Percentiles rank a stretch among this genome's conserved stretches.
Evolutionary conservation across 2,888 invertebrate species (phyloP).

Genomic region (Hedychridium roseum): DNA sequence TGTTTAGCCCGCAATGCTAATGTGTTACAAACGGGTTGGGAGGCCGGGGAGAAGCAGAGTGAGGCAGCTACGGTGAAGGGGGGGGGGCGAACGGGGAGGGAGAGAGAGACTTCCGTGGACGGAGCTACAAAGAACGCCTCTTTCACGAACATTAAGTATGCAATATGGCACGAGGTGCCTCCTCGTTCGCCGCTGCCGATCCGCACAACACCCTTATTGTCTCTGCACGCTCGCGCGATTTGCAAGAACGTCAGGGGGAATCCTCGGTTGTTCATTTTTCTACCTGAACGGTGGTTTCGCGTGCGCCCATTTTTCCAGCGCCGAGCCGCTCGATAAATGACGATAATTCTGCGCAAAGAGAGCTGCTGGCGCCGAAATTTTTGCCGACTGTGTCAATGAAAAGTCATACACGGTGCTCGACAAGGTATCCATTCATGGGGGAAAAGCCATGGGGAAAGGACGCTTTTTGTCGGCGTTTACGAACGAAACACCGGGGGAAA

Average conservation of each 20-base stretch:
- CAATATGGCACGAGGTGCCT: constrained; percentile 39
- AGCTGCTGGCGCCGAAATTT: neutral
- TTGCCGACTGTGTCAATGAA: too few species aligned
- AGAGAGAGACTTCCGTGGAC: constrained; percentile 58
- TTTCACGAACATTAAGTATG: constrained; percentile 49
- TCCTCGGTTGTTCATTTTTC: constrained; percentile 9
- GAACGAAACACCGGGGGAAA: too few species aligned
- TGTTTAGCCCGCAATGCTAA: constrained; percentile 60
- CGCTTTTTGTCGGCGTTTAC: too few species aligned
- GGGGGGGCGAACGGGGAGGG: too few species aligned
- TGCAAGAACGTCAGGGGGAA: constrained; percentile 3
- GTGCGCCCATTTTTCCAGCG: neutral
- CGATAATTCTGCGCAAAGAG: constrained; percentile 11
- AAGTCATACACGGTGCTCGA: too few species aligned
- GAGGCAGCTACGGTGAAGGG: too few species aligned
- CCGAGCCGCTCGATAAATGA: constrained; percentile 12
- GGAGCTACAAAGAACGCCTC: constrained; percentile 53
- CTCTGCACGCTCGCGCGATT: constrained; percentile 18
- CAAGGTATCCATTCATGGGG: too few species aligned
- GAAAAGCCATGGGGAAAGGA: too few species aligned
- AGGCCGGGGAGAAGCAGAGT: too few species aligned
- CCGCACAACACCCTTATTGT: constrained; percentile 33
- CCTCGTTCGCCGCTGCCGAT: constrained; percentile 28
- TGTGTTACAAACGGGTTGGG: constrained; percentile 51
- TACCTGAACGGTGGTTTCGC: constrained; percentile 1